Conservation (phyloP, 2,888 invertebrate species). For the Sphinx pinastri region DNA sequence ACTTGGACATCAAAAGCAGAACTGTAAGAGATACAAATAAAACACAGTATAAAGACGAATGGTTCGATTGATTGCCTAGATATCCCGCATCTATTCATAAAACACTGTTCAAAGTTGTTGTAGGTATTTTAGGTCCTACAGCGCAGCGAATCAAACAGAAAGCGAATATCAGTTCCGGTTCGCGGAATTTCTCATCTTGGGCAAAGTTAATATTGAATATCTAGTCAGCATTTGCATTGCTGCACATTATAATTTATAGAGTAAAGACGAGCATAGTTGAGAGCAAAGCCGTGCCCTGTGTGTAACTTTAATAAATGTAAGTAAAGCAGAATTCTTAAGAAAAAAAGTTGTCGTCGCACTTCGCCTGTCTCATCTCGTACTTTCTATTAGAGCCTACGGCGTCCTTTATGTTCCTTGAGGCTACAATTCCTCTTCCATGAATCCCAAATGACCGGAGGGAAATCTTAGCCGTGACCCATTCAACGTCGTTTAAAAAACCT, state of each 20-base stretch:
- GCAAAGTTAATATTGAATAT: constrained; percentile 34
- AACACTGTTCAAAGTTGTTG: no score
- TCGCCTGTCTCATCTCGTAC: constrained; percentile 59
- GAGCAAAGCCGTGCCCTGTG: constrained; percentile 43
- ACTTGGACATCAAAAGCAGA: no score
- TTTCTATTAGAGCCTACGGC: constrained; percentile 77
- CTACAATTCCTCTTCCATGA: constrained; percentile 82
- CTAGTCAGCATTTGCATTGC: constrained; percentile 38
- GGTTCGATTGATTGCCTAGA: no score
- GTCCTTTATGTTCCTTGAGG: constrained; percentile 81
- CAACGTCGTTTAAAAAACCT: constrained; percentile 65
- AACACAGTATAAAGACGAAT: no score
- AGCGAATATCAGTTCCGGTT: constrained; percentile 6
- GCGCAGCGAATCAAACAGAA: background rate
- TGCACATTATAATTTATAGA: constrained; percentile 42
- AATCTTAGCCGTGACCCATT: constrained; percentile 83
- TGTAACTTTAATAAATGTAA: constrained; percentile 65
- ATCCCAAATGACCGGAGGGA: constrained; percentile 84
- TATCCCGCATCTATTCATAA: no score
- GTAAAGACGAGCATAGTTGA: constrained; percentile 49
- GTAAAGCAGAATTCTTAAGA: constrained; percentile 60
- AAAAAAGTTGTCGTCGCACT: constrained; percentile 62
- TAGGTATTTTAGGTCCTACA: background rate
- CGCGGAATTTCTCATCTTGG: constrained; percentile 9
- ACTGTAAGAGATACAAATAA: no score